Conservation (phyloP, 2,797 vertebrate species). For the Onychomys torridus region DNA sequence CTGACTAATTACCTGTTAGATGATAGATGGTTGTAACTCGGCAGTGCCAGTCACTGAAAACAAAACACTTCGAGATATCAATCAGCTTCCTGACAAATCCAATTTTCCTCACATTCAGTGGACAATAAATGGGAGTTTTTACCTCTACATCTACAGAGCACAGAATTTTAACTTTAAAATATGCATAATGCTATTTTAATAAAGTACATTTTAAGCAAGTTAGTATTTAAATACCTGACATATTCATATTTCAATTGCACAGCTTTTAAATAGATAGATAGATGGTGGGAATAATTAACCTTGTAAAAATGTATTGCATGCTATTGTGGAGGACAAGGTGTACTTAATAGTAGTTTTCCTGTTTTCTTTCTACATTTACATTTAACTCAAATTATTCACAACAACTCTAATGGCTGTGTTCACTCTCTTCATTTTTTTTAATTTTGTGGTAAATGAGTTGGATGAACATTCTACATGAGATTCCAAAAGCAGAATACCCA, state of each 20-base stretch:
- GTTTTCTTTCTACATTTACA: conserved; percentile 82
- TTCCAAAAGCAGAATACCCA: conserved; percentile 80
- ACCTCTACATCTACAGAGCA: conserved; percentile 80
- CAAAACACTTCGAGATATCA: conserved; percentile 90
- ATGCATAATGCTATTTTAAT: conserved; percentile 87
- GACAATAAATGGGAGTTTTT: conserved; percentile 89
- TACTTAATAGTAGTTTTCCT: conserved; percentile 80
- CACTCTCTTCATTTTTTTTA: conserved; percentile 69
- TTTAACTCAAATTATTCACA: conserved; percentile 83
- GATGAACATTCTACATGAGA: conserved; percentile 75
- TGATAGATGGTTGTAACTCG: conserved; percentile 90
- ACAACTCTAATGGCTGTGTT: conserved; percentile 75
- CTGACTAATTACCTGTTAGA: conserved; percentile 91
- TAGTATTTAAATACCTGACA: conserved; percentile 86
- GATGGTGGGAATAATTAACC: conserved; percentile 85
- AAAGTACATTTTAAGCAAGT: conserved; percentile 86
- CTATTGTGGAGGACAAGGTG: conserved; percentile 74
- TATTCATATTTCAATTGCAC: conserved; percentile 86
- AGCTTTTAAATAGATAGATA: conserved; percentile 76
- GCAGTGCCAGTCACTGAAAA: conserved; percentile 90
- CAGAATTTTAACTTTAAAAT: conserved; percentile 86
- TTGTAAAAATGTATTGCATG: conserved; percentile 81
- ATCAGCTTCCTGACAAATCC: conserved; percentile 89
- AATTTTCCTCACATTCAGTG: conserved; percentile 88
- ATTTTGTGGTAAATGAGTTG: conserved; percentile 75